phyloP scores from a whole-genome alignment of 2,113 vertebrate genomes.

The Alligator mississippiensis region DNA sequence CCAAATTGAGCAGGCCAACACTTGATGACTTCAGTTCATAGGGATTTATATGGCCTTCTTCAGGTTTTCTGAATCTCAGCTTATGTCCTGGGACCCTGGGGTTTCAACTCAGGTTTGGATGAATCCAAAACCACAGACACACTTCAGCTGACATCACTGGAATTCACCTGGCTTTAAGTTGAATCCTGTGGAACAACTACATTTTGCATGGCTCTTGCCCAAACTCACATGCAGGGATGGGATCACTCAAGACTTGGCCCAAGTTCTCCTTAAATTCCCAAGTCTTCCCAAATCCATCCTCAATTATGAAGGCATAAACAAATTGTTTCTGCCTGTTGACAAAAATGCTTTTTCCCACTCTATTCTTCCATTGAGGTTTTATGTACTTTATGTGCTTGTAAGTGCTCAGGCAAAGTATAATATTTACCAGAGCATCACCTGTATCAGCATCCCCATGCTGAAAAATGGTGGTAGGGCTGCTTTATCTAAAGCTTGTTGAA shows the following conservation, averaged over 20 bases:
- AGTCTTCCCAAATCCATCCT: neutral
- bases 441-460: no score
- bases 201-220: neutral
- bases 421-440: no score
- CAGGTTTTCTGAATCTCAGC: neutral
- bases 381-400: rapidly evolving
- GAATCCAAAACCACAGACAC: neutral
- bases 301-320: neutral
- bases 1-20: neutral
- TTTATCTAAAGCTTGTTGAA: constrained; percentile 15
- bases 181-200: neutral
- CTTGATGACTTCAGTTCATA: neutral
- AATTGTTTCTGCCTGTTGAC: neutral
- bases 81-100: neutral
- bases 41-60: neutral
- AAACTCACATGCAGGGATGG: neutral
- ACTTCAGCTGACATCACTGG: neutral
- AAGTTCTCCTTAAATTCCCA: neutral
- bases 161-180: neutral
- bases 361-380: neutral
- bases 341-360: neutral
- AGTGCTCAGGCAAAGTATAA: neutral
- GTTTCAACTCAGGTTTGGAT: neutral
- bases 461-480: no score
- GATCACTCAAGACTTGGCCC: neutral